Evolutionary conservation across 2,888 invertebrate genomes (phyloP).

Genomic region (Cyclophora punctaria): DNA sequence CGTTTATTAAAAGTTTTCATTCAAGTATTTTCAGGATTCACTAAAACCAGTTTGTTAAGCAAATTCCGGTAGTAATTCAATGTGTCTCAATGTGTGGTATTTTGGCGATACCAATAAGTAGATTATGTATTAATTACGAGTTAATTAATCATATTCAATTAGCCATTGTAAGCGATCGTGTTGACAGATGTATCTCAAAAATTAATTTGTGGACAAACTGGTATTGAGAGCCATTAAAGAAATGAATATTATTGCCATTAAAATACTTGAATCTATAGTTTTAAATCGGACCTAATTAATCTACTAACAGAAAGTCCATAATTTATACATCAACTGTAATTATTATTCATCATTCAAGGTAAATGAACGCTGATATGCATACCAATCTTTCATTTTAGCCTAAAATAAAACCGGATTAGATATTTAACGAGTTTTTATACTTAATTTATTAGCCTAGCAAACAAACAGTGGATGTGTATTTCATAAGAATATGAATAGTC

Average conservation of each 20-base stretch:
- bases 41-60: too few species aligned
- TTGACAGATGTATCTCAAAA: constrained; percentile 10
- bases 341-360: constrained; percentile 67
- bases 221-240: constrained; percentile 23
- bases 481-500: constrained; percentile 61
- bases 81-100: too few species aligned
- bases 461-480: constrained; percentile 51
- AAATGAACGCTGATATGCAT: constrained; percentile 58
- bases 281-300: constrained; percentile 48
- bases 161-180: too few species aligned
- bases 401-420: constrained; percentile 50
- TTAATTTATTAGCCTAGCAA: constrained; percentile 48
- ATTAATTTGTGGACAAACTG: constrained; percentile 21
- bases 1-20: too few species aligned
- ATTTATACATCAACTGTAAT: constrained; percentile 50
- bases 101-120: too few species aligned
- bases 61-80: too few species aligned
- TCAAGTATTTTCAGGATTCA: too few species aligned
- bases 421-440: constrained; percentile 44
- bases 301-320: constrained; percentile 56
- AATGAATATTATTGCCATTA: constrained; percentile 39
- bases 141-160: constrained; percentile 6
- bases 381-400: constrained; percentile 60
- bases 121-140: neutral
- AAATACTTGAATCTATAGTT: constrained; percentile 44